Conservation (phyloP, 2,797 vertebrate genomes). For the Poeciliopsis presidionis region DNA sequence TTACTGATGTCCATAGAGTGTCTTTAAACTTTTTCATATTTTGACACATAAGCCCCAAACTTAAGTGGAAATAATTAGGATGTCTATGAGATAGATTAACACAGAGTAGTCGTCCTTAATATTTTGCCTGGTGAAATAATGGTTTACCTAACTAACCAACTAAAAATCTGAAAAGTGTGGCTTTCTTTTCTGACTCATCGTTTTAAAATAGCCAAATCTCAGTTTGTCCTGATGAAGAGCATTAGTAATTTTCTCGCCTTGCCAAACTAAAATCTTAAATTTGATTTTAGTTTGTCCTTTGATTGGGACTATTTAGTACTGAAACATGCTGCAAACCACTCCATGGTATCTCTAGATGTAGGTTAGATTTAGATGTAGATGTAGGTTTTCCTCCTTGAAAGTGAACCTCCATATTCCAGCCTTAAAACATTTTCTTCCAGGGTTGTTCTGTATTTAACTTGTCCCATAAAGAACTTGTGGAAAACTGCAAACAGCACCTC, state of each 20-base stretch:
- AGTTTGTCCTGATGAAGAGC: neutral
- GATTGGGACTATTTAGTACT: neutral
- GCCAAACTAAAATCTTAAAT: neutral
- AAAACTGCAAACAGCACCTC: neutral
- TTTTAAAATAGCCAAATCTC: neutral
- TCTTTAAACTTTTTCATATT: neutral
- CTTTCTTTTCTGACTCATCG: neutral
- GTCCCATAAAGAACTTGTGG: no score
- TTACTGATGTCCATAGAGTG: neutral
- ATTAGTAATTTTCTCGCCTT: neutral
- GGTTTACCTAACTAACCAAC: neutral
- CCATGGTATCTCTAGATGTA: no score
- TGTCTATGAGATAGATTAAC: neutral
- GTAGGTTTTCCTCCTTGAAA: neutral
- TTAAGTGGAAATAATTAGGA: neutral
- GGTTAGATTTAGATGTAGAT: neutral
- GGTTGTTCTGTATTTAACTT: neutral
- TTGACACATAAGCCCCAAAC: neutral
- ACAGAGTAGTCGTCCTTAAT: neutral
- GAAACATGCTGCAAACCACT: neutral
- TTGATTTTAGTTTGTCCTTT: neutral
- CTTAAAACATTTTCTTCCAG: neutral
- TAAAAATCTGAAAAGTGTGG: neutral
- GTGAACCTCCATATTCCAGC: neutral
- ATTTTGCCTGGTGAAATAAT: no score